These are phyloP conservation scores for Spinus olivaceus DNA, from an alignment of 2,797 vertebrate genomes.

Conservation along the genomic window DNA sequence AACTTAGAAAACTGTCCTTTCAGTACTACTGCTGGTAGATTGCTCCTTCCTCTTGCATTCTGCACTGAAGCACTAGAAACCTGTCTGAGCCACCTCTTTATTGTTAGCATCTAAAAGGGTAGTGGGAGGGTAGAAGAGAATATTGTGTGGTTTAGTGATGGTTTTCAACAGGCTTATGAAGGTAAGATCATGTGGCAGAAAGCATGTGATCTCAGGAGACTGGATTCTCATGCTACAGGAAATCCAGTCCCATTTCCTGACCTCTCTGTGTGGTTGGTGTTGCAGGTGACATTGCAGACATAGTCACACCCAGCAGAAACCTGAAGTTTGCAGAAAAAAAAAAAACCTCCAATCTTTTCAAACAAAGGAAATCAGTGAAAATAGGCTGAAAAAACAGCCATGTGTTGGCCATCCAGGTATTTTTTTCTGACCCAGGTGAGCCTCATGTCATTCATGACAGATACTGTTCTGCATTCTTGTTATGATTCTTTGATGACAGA, in stretches of 20 bases:
- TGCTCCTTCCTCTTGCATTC: not conserved
- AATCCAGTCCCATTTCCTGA: not conserved
- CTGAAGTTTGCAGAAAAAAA: rapidly evolving
- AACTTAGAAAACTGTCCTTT: not conserved
- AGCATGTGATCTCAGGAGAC: not conserved
- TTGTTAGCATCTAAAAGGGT: not conserved
- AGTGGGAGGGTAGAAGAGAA: not conserved
- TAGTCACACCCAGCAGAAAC: not conserved
- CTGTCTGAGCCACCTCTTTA: not conserved
- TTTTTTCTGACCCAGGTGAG: not conserved
- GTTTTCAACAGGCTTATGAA: not conserved
- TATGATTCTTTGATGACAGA: not conserved
- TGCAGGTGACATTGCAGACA: not conserved
- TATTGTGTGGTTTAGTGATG: not conserved
- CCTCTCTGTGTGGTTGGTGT: not conserved
- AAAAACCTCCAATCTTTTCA: not conserved
- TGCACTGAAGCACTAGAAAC: not conserved
- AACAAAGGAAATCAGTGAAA: not conserved
- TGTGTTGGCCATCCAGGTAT: not conserved
- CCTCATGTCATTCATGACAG: not conserved
- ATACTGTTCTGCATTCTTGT: not conserved
- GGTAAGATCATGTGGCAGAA: not conserved
- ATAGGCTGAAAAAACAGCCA: not conserved
- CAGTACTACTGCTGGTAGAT: not conserved
- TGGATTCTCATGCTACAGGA: not conserved